Evolutionary conservation across 2,797 vertebrate genomes (phyloP), one percentile per base, ranked within the genome.

Genomic region (Myripristis jacobus): DNA sequence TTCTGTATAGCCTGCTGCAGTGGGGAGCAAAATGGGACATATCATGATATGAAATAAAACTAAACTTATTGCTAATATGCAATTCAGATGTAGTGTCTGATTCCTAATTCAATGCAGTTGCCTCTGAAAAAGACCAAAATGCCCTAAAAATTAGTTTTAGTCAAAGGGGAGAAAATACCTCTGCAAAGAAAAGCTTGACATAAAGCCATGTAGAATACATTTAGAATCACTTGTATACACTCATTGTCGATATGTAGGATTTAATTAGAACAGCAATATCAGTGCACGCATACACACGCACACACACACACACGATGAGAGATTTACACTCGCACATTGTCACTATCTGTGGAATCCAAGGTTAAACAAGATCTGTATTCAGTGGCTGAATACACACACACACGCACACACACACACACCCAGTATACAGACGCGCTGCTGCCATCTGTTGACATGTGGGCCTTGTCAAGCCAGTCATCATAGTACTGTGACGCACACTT

Each of bases 401-500:
- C 3, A 53, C 15, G 18, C 51, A 76, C 47, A 18, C 43, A 58
- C 16, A 51, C 38, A 63, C 3, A 53, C 15, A 29, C 1, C n/a
- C n/a, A n/a, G 16, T 11, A 61, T 25, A 18, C 36, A 65, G 22
- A 64, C 50, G 61, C 65, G 50, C 47, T 44, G 50, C 77, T 75
- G 57, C 79, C 67, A 82, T 81, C 84, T 84, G 79, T 84, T 86
- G 72, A 80, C 55, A n/a, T n/a, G 15, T 24, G 19, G 62, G 57
- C 38, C 61, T 53, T 69, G 60, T 66, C 66, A 62, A n/a, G n/a
- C n/a, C n/a, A n/a, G n/a, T n/a, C n/a, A 55, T 72, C 41, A 22
- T 2, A 65, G 73, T 38, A 50, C 51, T 47, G 27, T 19, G 56
- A 61, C 55, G 70, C 51, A n/a, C n/a, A n/a, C n/a, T n/a, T n/a